Evolutionary conservation across 2,113 vertebrate species (phyloP).

Genomic region (Ceyx melanurus): DNA sequence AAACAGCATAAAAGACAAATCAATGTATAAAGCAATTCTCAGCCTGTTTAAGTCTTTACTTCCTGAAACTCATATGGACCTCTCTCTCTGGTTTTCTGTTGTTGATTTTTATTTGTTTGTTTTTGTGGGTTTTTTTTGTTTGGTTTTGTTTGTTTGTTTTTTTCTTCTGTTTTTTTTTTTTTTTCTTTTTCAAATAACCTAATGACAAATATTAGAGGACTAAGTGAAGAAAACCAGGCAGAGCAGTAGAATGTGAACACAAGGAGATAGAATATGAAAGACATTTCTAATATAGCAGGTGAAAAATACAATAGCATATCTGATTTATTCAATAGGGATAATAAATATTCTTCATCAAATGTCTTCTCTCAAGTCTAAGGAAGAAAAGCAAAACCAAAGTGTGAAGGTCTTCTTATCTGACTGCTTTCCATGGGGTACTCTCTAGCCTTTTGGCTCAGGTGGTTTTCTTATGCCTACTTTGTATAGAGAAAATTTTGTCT

Average conservation of each 20-base stretch:
- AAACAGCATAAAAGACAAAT: constrained; percentile 69
- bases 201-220: constrained; percentile 16
- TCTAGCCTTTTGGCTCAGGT: background rate
- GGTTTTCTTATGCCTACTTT: background rate
- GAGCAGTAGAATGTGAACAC: background rate
- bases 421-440: background rate
- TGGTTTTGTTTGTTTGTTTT: background rate
- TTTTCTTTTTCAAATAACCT: background rate
- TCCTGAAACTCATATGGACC: constrained; percentile 20
- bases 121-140: background rate
- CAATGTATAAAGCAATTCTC: constrained; percentile 69
- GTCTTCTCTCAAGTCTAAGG: background rate
- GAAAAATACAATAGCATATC: background rate
- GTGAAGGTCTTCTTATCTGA: background rate
- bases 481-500: background rate
- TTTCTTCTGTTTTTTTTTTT: background rate
- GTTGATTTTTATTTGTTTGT: background rate
- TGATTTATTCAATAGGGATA: background rate
- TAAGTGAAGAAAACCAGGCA: background rate
- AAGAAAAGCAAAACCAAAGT: background rate
- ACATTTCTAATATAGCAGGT: background rate
- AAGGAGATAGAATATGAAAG: background rate
- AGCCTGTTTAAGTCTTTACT: constrained; percentile 23
- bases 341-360: background rate
- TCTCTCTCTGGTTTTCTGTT: background rate